Conservation (phyloP, 2,888 invertebrate genomes). For the Metacarcinus magister region DNA sequence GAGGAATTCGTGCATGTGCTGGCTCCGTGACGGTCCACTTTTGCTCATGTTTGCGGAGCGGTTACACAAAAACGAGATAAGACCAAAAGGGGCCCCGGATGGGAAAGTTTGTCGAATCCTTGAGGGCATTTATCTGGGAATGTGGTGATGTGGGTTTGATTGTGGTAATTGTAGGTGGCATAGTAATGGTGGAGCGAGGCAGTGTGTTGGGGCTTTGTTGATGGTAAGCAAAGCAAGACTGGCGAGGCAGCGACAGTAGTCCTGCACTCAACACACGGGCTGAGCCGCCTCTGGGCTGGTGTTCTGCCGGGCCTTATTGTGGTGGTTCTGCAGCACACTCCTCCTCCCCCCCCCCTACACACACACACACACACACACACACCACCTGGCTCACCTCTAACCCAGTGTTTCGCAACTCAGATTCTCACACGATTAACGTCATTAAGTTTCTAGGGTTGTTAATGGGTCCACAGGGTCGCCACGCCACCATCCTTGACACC, state of each 20-base stretch:
- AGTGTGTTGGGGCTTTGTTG: not conserved
- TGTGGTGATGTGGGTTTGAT: conserved; percentile 2
- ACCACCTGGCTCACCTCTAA: not conserved
- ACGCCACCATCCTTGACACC: not conserved
- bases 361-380: no score
- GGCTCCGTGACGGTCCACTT: conserved; percentile 31
- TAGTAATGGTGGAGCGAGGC: not conserved
- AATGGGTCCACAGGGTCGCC: not conserved
- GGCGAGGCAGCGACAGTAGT: not conserved
- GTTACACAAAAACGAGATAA: not conserved
- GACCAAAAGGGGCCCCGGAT: not conserved
- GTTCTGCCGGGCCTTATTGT: not conserved
- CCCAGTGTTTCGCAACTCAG: not conserved
- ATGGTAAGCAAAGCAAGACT: not conserved
- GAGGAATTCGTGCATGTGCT: not conserved
- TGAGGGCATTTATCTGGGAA: conserved; percentile 35
- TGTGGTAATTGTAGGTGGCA: conserved; percentile 6
- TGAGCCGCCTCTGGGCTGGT: not conserved
- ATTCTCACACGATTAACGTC: not conserved
- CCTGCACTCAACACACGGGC: not conserved
- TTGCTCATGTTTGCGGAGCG: not conserved
- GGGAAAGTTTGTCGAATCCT: conserved; percentile 40
- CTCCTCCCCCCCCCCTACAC: no score
- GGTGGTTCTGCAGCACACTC: not conserved
- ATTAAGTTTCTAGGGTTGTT: conserved; percentile 21